A percentile compares a stretch with the other conserved stretches of the same genome.
These are phyloP conservation scores for Tridacna crocea DNA, from an alignment of 2,888 invertebrate genomes.

Conservation along the genomic window DNA sequence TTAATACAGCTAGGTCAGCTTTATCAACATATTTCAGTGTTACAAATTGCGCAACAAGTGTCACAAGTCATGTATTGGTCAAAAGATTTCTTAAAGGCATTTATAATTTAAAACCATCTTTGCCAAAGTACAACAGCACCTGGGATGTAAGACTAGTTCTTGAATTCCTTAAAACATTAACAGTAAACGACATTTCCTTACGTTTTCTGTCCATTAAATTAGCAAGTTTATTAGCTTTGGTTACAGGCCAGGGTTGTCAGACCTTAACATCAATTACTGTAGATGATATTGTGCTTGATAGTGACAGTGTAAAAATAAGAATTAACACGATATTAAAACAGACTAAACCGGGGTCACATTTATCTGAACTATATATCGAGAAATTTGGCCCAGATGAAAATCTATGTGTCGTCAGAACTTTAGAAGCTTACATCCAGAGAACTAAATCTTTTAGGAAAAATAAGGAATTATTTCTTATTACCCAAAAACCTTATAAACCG, in stretches of 20 bases:
- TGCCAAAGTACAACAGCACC: slow-evolving; percentile 12
- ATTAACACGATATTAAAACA: background rate
- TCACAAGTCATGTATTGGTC: slow-evolving; percentile 1
- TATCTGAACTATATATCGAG: slow-evolving; percentile 3
- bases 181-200: background rate
- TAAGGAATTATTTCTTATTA: background rate
- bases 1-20: slow-evolving; percentile 6
- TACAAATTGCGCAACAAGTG: background rate
- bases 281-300: slow-evolving; percentile 3
- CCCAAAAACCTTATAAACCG: background rate
- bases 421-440: background rate
- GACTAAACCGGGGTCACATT: background rate
- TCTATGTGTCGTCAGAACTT: slow-evolving; percentile 17
- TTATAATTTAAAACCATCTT: slow-evolving; percentile 3
- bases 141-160: slow-evolving; percentile 9
- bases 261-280: background rate
- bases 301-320: slow-evolving; percentile 5
- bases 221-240: slow-evolving; percentile 13
- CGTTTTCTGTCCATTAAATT: slow-evolving; percentile 11
- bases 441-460: background rate
- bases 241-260: slow-evolving; percentile 14
- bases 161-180: slow-evolving; percentile 1
- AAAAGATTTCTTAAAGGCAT: slow-evolving; percentile 18
- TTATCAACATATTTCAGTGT: slow-evolving; percentile 8
- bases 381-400: background rate